Base-by-base conservation (phyloP, 37 sponge, comb jelly and placozoan species). In the Spongia lamella region DNA sequence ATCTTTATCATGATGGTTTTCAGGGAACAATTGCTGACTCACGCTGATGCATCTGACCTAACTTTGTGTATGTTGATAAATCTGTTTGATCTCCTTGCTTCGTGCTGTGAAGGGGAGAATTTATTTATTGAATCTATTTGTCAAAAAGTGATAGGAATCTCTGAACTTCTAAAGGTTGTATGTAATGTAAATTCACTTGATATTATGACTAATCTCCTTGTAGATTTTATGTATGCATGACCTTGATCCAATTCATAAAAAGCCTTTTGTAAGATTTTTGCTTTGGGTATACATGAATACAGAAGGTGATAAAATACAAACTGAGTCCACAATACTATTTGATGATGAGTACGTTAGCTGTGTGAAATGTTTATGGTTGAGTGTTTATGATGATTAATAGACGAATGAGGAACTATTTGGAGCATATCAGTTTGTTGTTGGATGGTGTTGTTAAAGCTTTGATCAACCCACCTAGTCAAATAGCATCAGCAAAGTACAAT, bases 41-140 rank as follows among this genome's bases (percentile, higher is more conserved):
- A 60, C 29, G 32, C n/a, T 29, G 25, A 31, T 7, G 58, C 39
- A 16, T 26, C 26, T 1, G 50, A 47, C 67, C 56, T 60, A 38
- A 32, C 70, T 15, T 81, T 87, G 11, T n/a, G 20, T 1, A 34
- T 77, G 53, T 73, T 86, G 36, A 43, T 84, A 38, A 53, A 47
- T 27, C 26, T 83, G 40, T 82, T 82, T 21, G 88, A 91, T 55
- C 72, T 91, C 34, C 72, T 91, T 21, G 92, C 88, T 30, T 52
- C 92, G 0, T 91, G 92, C 61, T 64, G 80, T 55, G 88, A 87
- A 61, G 88, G 92, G 50, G 77, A 83, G 51, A 87, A 83, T 29
- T 52, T 72, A 21, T 87, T 87, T 72, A 87, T 87, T 26, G 92
- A 87, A 56, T 80, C 81, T 17, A 82, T 91, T 38, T 91, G 92